A percentile compares a stretch with the other conserved stretches of the same genome.
Conservation (phyloP, 2,888 invertebrate genomes). For the Bimastos eiseni region DNA sequence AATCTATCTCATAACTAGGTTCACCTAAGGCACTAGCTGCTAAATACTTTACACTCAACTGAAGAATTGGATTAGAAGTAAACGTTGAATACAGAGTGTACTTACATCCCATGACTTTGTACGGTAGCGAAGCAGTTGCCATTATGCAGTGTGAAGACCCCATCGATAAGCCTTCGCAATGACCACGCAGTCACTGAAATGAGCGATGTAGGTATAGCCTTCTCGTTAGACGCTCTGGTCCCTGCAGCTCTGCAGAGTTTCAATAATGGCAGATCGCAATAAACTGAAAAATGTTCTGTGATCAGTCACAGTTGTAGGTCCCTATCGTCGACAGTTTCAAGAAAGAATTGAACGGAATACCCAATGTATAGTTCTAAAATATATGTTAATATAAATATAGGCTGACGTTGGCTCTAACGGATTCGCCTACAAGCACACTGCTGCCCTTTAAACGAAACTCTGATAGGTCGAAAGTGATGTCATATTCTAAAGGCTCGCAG, state of each 20-base stretch:
- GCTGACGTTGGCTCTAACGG: neutral
- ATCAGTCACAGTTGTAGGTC: neutral
- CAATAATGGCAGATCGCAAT: neutral
- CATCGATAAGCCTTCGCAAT: conserved; percentile 13
- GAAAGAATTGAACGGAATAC: neutral
- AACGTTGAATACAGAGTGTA: neutral
- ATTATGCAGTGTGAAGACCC: neutral
- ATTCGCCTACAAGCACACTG: neutral
- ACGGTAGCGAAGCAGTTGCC: neutral
- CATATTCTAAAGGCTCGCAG: neutral
- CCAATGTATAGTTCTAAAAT: neutral
- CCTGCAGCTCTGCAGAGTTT: neutral
- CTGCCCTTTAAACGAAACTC: neutral
- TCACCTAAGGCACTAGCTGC: neutral
- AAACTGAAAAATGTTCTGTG: neutral
- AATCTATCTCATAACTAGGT: neutral
- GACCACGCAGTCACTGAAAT: neutral
- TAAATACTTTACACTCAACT: neutral
- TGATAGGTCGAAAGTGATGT: conserved; percentile 13
- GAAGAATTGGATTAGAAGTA: neutral
- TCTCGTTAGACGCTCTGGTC: neutral
- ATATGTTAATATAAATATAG: neutral
- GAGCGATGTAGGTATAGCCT: neutral
- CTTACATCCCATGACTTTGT: conserved; percentile 13
- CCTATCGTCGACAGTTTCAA: neutral